These are phyloP conservation scores for Thaumetopoea pityocampa DNA, from an alignment of 1,140 invertebrate species.

Conservation along the genomic window DNA sequence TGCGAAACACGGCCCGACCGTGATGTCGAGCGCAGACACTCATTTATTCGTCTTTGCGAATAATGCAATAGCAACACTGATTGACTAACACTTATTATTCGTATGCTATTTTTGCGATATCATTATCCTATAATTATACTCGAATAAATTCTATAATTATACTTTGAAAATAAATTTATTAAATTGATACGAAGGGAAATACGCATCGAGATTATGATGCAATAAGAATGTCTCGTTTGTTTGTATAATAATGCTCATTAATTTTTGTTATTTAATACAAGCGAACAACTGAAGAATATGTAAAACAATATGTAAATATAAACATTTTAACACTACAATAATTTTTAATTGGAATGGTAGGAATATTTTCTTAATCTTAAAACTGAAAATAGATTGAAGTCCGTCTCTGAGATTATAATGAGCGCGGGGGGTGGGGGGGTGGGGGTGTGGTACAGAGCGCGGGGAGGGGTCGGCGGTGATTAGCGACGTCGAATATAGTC, in stretches of 20 bases:
- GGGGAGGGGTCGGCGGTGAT: conserved; percentile 37
- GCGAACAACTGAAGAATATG: too few species aligned
- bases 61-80: conserved; percentile 42
- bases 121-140: background rate
- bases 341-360: background rate
- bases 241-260: too few species aligned
- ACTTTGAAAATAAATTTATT: too few species aligned
- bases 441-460: conserved; percentile 8
- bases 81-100: conserved; percentile 30
- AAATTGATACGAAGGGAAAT: too few species aligned
- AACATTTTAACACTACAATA: too few species aligned
- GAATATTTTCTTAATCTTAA: background rate
- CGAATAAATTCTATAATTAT: too few species aligned
- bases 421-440: conserved; percentile 5
- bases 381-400: conserved; percentile 16
- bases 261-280: too few species aligned
- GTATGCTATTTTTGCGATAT: conserved; percentile 2
- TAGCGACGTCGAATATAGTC: conserved; percentile 71
- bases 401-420: conserved; percentile 22
- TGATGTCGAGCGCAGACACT: conserved; percentile 38
- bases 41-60: conserved; percentile 40
- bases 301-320: too few species aligned
- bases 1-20: conserved; percentile 62
- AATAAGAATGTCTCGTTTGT: too few species aligned
- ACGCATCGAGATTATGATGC: too few species aligned